Conservation (phyloP, 2,888 invertebrate genomes). For the Plagiodera versicolora region DNA sequence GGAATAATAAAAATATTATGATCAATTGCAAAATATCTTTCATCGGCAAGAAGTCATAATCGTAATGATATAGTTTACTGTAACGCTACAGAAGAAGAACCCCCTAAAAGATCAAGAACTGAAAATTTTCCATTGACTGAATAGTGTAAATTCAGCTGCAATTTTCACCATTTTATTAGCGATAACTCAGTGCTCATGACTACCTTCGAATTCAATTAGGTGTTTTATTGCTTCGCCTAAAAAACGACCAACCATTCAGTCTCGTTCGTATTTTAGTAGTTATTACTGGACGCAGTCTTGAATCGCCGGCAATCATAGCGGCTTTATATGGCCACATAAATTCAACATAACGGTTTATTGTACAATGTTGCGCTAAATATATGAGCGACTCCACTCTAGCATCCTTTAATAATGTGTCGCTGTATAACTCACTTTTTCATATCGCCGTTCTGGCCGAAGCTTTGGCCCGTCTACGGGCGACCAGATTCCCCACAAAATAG, state of each 20-base stretch:
- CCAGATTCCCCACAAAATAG: too few relatives aligned
- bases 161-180: neutral
- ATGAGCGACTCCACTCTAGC: neutral
- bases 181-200: neutral
- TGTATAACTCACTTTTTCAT: neutral
- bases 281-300: conserved; percentile 1
- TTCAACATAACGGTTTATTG: conserved; percentile 1
- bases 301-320: neutral
- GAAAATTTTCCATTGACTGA: neutral
- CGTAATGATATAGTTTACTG: too few relatives aligned
- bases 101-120: neutral
- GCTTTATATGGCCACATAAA: neutral
- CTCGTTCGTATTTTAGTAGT: neutral
- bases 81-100: too few relatives aligned
- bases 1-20: too few relatives aligned
- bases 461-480: too few relatives aligned
- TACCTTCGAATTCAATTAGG: conserved; percentile 1
- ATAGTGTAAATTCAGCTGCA: neutral
- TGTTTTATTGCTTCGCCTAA: neutral
- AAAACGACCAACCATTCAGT: neutral
- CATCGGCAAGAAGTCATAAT: too few relatives aligned
- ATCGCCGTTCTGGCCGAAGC: neutral
- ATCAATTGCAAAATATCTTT: too few relatives aligned
- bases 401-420: neutral
- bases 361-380: conserved; percentile 1